Conservation (phyloP, 1,140 invertebrate species). For the Trachelipus rathkii region DNA sequence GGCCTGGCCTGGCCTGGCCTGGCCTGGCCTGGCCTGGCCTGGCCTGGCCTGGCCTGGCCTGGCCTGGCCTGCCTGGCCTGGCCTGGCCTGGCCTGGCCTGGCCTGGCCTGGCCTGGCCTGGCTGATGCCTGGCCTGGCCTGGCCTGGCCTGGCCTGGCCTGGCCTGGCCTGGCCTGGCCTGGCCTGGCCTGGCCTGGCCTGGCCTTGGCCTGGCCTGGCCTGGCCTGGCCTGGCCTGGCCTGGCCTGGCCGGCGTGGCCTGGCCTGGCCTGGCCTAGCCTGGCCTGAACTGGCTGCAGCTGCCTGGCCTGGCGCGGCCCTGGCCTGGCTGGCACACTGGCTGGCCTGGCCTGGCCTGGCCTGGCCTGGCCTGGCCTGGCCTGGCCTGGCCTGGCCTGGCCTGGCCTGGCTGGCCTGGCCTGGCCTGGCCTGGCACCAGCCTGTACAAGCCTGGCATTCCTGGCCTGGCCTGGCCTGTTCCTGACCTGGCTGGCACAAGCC, state of each 20-base stretch:
- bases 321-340: not conserved
- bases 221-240: conserved; percentile 18
- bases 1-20: conserved; percentile 24
- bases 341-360: conserved; percentile 23
- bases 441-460: conserved; percentile 23
- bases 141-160: conserved; percentile 24
- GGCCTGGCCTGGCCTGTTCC: conserved; percentile 19
- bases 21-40: conserved; percentile 24
- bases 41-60: conserved; percentile 32
- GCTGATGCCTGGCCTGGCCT: conserved; percentile 16
- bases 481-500: conserved; percentile 23
- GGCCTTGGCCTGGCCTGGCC: too few species aligned
- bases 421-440: too few species aligned
- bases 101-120: conserved; percentile 35
- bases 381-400: conserved; percentile 24
- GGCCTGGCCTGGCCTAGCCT: conserved; percentile 5
- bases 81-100: conserved; percentile 40
- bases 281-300: conserved; percentile 1
- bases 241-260: conserved; percentile 8
- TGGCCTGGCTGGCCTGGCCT: too few species aligned
- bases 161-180: conserved; percentile 21
- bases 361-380: conserved; percentile 22
- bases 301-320: conserved; percentile 18
- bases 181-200: conserved; percentile 18
- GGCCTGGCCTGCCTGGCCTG: too few species aligned